Evolutionary conservation across 2,888 invertebrate species (phyloP), one percentile per base, ranked within the genome.

Genomic region (Plebejus melissa): DNA sequence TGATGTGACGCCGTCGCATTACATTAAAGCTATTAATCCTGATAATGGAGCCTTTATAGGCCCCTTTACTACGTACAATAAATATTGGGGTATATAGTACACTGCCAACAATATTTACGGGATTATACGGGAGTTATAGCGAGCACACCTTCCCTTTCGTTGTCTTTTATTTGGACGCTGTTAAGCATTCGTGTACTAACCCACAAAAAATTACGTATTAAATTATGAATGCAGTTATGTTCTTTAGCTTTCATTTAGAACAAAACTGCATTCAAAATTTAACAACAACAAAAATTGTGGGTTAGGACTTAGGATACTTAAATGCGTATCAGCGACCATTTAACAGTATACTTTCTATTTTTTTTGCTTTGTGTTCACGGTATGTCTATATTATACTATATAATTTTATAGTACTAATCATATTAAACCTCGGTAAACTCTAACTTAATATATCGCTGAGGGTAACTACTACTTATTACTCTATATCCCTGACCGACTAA

Each of bases 41-140:
- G 70, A 75, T 75, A 75, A 75, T 75, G 75, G 75, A 69, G 70
- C 38, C 57, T 75, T 75, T 75, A 70, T 70, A 71, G 75, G 22
- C 70, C 54, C 54, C 57, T 75, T 75, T 75, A 75, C 69, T 54
- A 71, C 71, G 71, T 71, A 71, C 46, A 50, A 71, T 71, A 71
- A 71, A 71, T 71, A 71, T 71, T 71, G 71, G 71, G 71, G 71
- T 71, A 50, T 71, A 71, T 71, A 50, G 71, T 71, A 71, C 71
- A 46, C 71, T 71, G 71, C 71, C 71, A 46, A 71, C 71, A 71
- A 71, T 71, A 71, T 71, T 71, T 46, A 46, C 46, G 28, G 71
- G 71, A 71, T 71, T 71, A 50, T 71, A 46, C 5, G 11, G 28
- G 46, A 46, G 50, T 71, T 71, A 71, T 50, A 46, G 71, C 50